Evolutionary conservation across 2,113 vertebrate species (phyloP).

Genomic region (Larimichthys crocea): DNA sequence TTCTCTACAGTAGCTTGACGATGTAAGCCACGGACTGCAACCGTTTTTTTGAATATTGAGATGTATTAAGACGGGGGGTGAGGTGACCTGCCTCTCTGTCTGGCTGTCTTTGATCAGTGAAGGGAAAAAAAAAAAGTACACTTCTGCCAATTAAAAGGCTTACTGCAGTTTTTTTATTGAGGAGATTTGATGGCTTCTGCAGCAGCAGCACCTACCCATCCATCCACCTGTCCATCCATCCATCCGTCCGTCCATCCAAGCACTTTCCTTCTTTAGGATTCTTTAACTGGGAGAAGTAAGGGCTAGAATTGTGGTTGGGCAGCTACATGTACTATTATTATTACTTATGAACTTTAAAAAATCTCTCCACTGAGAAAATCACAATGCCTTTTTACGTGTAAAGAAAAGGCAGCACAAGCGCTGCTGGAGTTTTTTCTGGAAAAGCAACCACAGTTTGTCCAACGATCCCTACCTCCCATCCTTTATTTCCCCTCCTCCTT

Average conservation of each 20-base stretch:
- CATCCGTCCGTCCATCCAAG: constrained; percentile 61
- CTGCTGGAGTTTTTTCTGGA: constrained; percentile 73
- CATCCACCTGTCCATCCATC: constrained; percentile 12
- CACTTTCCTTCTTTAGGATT: constrained; percentile 77
- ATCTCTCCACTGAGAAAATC: constrained; percentile 78
- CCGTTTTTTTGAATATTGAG: constrained; percentile 64
- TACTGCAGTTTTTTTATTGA: constrained; percentile 56
- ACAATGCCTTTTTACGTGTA: constrained; percentile 78
- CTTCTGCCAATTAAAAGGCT: constrained; percentile 67
- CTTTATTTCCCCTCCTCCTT: constrained; percentile 7
- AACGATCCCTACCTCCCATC: constrained; percentile 63
- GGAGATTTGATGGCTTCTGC: constrained; percentile 59
- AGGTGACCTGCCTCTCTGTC: constrained; percentile 58
- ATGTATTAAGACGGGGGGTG: constrained; percentile 41
- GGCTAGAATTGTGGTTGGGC: constrained; percentile 87
- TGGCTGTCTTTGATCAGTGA: constrained; percentile 71
- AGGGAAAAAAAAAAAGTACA: constrained; percentile 69
- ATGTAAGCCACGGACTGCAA: constrained; percentile 78
- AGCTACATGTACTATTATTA: constrained; percentile 80
- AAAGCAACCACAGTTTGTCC: constrained; percentile 77
- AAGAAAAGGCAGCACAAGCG: constrained; percentile 68
- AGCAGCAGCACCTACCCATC: constrained; percentile 27
- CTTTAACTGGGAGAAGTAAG: constrained; percentile 84
- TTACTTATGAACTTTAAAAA: constrained; percentile 73
- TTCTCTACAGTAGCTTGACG: constrained; percentile 72